Conservation (phyloP, 2,113 vertebrate genomes). For the Ellobius talpinus region DNA sequence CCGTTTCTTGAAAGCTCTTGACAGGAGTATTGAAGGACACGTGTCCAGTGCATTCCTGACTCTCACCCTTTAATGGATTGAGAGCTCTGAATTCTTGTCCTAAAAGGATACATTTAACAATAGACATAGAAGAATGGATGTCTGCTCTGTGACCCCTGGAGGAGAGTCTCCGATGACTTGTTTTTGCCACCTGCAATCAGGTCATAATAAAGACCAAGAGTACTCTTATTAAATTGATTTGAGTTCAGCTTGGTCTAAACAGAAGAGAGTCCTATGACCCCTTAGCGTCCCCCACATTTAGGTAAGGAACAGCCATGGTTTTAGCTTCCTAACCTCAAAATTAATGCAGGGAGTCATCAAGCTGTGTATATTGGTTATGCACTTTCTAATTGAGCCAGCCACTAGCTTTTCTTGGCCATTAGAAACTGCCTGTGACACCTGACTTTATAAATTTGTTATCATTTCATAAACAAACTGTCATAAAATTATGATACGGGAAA, state of each 20-base stretch:
- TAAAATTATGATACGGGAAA: background rate
- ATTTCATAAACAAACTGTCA: background rate
- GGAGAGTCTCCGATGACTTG: background rate
- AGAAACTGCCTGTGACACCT: background rate
- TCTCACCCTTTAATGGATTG: background rate
- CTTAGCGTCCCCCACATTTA: accelerated
- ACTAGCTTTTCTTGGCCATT: background rate
- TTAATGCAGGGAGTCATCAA: background rate
- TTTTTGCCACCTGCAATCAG: background rate
- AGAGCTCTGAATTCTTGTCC: background rate
- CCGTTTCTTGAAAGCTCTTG: slow-evolving; percentile 37
- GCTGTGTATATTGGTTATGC: background rate
- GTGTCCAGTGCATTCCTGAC: background rate
- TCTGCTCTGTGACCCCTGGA: background rate
- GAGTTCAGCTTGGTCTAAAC: background rate
- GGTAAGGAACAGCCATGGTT: background rate
- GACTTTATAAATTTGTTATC: background rate
- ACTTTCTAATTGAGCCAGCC: background rate
- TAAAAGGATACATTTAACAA: background rate
- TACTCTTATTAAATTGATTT: background rate
- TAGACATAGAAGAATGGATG: background rate
- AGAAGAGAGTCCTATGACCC: background rate
- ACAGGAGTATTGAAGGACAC: slow-evolving; percentile 12
- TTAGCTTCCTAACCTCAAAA: background rate
- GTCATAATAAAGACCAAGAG: background rate